Base-by-base conservation (phyloP, 2,113 vertebrate species). In the Tenebrosternarchus preto region DNA sequence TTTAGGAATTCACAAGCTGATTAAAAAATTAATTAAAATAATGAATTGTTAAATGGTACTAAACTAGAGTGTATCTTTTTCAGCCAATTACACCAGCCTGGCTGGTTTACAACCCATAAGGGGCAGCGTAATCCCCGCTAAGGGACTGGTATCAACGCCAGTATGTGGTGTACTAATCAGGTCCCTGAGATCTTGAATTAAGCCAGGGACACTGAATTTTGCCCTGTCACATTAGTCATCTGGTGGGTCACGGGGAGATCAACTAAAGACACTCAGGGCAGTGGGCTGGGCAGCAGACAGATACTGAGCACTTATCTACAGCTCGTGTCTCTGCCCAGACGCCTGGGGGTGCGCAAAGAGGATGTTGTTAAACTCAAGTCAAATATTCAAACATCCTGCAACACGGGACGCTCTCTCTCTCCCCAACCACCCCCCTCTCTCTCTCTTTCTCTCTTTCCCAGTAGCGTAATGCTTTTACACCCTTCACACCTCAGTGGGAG, bases 321-420 rank as follows among this genome's bases (percentile, higher is more conserved):
- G n/a, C n/a, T n/a, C n/a, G n/a, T n/a, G 92, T 93, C 92, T 92
- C 83, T 85, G 80, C 79, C 86, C 85, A 89, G 93, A 93, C 92
- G 90, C 89, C 91, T 90, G 87, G 89, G 73, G 82, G 82, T 72
- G 72, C 73, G 82, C 81, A 86, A 87, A 90, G 90, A 93, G 91
- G 92, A 92, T 92, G 92, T 92, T 93, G 91, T 93, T 93, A 91
- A 92, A 92, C 87, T 87, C 69, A 91, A 90, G 85, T 89, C 89
- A 94, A 92, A 92, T 91, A 93, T 86, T 93, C 87, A 92, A 92
- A 93, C 91, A 93, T 93, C 92, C 91, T 92, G 92, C 87, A 86
- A 82, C 88, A 90, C 27, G 33, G 88, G 90, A 83, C 83, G 83
- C 83, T 82, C 81, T 80, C 46, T 73, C 33, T 57, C 73, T 36